These are phyloP conservation scores for Leptatherina wallacei DNA, from an alignment of 2,797 vertebrate genomes.

Conservation along the genomic window DNA sequence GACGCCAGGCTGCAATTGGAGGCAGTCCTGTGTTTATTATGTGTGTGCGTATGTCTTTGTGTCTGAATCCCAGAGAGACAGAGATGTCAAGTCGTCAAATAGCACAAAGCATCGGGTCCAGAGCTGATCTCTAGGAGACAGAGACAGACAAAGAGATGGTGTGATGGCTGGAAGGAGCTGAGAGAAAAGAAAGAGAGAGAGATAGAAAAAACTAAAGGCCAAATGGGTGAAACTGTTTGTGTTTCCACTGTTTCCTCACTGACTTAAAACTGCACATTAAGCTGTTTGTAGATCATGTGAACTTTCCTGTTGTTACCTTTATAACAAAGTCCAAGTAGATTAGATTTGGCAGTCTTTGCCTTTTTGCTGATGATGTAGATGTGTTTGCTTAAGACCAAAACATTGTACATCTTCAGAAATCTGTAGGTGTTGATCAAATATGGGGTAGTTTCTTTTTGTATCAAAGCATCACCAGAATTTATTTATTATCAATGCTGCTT, in stretches of 20 bases:
- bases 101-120: constrained; percentile 60
- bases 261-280: constrained; percentile 21
- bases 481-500: too few relatives aligned
- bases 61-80: constrained; percentile 60
- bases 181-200: background rate
- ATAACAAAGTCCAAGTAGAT: background rate
- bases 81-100: constrained; percentile 74
- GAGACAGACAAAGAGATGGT: constrained; percentile 61
- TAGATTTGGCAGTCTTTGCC: background rate
- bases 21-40: constrained; percentile 30
- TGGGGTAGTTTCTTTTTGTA: too few relatives aligned
- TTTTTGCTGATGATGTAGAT: background rate
- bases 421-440: background rate
- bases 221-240: constrained; percentile 38
- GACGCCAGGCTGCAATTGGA: constrained; percentile 40
- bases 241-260: constrained; percentile 18
- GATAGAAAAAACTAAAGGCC: constrained; percentile 31
- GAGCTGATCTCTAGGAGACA: constrained; percentile 53
- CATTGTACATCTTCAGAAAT: background rate
- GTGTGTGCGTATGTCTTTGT: constrained; percentile 46
- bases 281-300: background rate
- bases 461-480: too few relatives aligned
- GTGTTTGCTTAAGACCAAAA: background rate
- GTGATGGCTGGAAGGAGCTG: constrained; percentile 58
- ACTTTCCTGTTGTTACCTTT: background rate